Percentiles rank a stretch among this genome's conserved stretches.
These are phyloP conservation scores for Steinernema scapterisci DNA, from an alignment of 2,888 invertebrate species.

Conservation along the genomic window DNA sequence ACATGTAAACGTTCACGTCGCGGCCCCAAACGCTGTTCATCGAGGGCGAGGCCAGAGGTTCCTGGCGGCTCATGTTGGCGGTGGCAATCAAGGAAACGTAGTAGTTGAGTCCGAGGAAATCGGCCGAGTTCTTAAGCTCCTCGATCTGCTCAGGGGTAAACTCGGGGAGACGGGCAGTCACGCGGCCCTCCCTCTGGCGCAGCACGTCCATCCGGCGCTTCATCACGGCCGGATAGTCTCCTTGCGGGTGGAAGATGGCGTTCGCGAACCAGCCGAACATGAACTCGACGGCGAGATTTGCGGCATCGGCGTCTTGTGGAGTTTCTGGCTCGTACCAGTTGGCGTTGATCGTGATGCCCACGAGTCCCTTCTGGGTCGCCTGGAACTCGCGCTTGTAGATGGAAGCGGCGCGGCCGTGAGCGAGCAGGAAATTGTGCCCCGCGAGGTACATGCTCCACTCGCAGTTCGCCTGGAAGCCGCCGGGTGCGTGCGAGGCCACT, in stretches of 20 bases:
- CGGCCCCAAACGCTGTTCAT: constrained; percentile 2
- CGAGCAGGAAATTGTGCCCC: constrained; percentile 74
- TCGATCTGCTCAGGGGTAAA: constrained; percentile 66
- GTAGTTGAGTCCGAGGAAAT: constrained; percentile 79
- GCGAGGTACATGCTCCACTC: constrained; percentile 72
- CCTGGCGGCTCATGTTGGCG: background rate
- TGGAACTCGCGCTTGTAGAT: constrained; percentile 74
- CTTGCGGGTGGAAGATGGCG: constrained; percentile 38
- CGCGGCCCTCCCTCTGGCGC: constrained; percentile 54
- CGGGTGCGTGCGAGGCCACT: constrained; percentile 40
- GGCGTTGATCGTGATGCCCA: constrained; percentile 38
- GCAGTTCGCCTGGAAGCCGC: constrained; percentile 33
- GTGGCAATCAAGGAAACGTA: constrained; percentile 69
- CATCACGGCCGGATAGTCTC: constrained; percentile 39
- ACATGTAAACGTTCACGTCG: constrained; percentile 1
- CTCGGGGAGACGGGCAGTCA: constrained; percentile 63
- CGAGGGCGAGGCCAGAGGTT: background rate
- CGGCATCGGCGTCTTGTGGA: constrained; percentile 33
- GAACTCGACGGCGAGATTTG: constrained; percentile 36
- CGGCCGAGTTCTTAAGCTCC: constrained; percentile 72
- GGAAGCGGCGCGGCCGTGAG: constrained; percentile 75
- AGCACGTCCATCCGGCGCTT: constrained; percentile 40
- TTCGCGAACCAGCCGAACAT: constrained; percentile 44
- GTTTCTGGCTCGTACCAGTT: constrained; percentile 2
- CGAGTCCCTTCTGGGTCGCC: constrained; percentile 43